A percentile compares a stretch with the other conserved stretches of the same genome.
Conservation (phyloP, 2,113 vertebrate genomes). For the Circaetus cinerascens region DNA sequence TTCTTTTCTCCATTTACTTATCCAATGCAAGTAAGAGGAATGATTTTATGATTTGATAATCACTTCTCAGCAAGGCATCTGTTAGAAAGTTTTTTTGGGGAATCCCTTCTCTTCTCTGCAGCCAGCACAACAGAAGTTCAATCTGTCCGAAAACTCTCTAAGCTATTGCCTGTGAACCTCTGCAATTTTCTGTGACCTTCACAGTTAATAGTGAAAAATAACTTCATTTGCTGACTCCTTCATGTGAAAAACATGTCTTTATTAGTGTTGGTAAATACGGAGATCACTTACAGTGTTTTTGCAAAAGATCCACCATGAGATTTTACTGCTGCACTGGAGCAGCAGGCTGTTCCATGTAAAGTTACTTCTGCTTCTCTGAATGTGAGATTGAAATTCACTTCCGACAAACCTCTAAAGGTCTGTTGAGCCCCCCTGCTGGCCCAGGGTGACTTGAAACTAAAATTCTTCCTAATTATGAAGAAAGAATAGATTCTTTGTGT, state of each 20-base stretch:
- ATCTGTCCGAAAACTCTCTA: background rate
- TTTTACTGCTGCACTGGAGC: background rate
- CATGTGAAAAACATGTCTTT: background rate
- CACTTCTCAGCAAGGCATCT: background rate
- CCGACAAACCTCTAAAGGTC: background rate
- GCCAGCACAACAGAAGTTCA: background rate
- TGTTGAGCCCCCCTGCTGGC: background rate
- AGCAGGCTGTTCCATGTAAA: background rate
- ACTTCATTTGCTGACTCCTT: background rate
- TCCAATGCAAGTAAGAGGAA: background rate
- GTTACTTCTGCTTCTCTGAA: background rate
- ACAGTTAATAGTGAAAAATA: background rate
- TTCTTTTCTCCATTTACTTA: background rate
- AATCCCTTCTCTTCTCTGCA: background rate
- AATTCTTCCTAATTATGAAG: background rate
- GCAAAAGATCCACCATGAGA: no score
- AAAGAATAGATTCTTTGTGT: background rate
- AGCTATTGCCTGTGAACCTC: background rate
- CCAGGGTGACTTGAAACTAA: background rate
- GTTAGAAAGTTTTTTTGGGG: background rate
- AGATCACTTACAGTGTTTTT: background rate
- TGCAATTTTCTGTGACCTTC: background rate
- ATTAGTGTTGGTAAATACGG: background rate
- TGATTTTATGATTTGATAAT: background rate
- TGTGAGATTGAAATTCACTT: background rate